These are phyloP conservation scores for Drosophila nigromelanica DNA, from an alignment of 1,140 invertebrate species.

Conservation along the genomic window DNA sequence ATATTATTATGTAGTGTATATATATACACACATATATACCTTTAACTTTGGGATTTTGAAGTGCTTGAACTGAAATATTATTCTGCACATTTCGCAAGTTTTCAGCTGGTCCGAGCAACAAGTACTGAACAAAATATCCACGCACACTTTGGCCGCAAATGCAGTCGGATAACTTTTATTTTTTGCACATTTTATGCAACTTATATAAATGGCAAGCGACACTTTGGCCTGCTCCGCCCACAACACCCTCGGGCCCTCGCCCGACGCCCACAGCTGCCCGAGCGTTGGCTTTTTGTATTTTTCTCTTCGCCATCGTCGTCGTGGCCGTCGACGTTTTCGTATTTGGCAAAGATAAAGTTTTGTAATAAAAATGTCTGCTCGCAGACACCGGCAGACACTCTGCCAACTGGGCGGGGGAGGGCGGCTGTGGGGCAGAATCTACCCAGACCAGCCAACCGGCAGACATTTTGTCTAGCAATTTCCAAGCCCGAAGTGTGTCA, in stretches of 20 bases:
- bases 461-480: slow-evolving; percentile 77
- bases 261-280: slow-evolving; percentile 16
- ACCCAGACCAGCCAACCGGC: slow-evolving; percentile 31
- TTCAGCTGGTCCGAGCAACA: slow-evolving; percentile 43
- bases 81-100: neutral
- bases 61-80: too few species aligned
- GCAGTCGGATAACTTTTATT: slow-evolving; percentile 35
- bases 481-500: slow-evolving; percentile 74
- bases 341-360: slow-evolving; percentile 83
- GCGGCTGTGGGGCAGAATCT: neutral
- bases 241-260: slow-evolving; percentile 8
- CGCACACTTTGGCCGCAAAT: slow-evolving; percentile 42
- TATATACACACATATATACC: neutral
- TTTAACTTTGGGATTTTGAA: neutral
- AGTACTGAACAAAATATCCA: slow-evolving; percentile 38
- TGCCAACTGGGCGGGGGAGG: slow-evolving; percentile 41
- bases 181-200: slow-evolving; percentile 74
- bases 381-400: slow-evolving; percentile 52
- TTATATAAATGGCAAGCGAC: slow-evolving; percentile 72
- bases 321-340: slow-evolving; percentile 59
- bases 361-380: slow-evolving; percentile 81
- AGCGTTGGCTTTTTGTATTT: slow-evolving; percentile 58
- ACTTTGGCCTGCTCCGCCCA: slow-evolving; percentile 41
- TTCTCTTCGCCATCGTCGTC: slow-evolving; percentile 50
- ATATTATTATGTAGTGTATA: too few species aligned